Percentiles rank a stretch among this genome's conserved stretches.
phyloP scores from a whole-genome alignment of 1,140 invertebrate genomes.

The Muscidifurax raptorellus region DNA sequence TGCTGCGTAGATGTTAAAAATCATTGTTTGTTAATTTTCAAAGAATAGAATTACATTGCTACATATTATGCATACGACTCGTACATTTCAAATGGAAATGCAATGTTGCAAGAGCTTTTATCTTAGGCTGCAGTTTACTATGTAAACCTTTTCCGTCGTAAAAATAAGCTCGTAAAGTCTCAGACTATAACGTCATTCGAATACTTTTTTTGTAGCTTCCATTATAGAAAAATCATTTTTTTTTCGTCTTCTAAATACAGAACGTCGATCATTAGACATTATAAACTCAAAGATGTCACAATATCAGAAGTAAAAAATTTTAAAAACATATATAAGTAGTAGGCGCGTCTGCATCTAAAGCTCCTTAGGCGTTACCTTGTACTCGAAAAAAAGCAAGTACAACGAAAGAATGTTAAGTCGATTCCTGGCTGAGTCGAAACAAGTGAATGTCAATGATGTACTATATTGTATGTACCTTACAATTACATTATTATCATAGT shows the following conservation, averaged over 20 bases:
- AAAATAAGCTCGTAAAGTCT: not conserved
- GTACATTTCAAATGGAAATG: not conserved
- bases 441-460: not conserved
- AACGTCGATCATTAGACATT: too few species aligned
- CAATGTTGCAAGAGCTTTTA: constrained; percentile 1
- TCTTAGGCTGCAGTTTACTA: not conserved
- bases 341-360: too few species aligned
- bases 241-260: too few species aligned
- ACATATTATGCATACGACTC: not conserved
- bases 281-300: too few species aligned
- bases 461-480: not conserved
- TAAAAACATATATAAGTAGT: not conserved
- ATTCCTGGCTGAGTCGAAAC: not conserved
- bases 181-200: not conserved
- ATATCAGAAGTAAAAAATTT: not conserved
- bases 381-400: not conserved
- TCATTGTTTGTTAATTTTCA: not conserved
- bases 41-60: not conserved
- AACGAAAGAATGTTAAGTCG: not conserved
- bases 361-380: not conserved
- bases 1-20: not conserved
- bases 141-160: not conserved
- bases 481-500: not conserved
- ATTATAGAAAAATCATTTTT: too few species aligned
- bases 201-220: too few species aligned